Base-by-base conservation (phyloP, 2,888 invertebrate species). In the Sialis lutaria region DNA sequence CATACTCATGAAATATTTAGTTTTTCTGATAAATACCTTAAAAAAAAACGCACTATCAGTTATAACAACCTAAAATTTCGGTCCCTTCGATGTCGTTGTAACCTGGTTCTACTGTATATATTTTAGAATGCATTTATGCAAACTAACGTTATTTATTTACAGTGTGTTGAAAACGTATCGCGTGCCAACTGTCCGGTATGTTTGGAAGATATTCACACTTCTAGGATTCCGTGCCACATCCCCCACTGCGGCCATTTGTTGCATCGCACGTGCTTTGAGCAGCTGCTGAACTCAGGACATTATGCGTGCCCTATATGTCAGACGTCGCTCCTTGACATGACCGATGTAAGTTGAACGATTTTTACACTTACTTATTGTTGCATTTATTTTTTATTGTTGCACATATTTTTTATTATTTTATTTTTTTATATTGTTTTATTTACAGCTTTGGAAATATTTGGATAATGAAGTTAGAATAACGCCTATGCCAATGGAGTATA, bases 131-230 rank as follows among this genome's bases (percentile, higher is more conserved):
- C n/a, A n/a, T n/a, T n/a, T n/a, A n/a, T n/a, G n/a, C n/a, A n/a
- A n/a, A n/a, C n/a, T n/a, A 42, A 22, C 39, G 44, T 49, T 45
- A 40, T 49, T 47, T 44, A 51, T 50, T 67, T 68, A 8, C 67
- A 90, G 88, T 91, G 90, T 58, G 84, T 91, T 6, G 90, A 89
- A 64, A 89, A 89, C 58, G 85, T 87, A 33, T 88, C 89, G 9
- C 78, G 84, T 6, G 78, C 85, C 6, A 86, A 89, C 68, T 92
- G 91, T 62, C 87, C 91, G 0, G 86, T 91, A 34, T 92, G 91
- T 58, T 67, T 89, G 51, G 90, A 91, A 54, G 87, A 90, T 63
- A 87, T 92, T 57, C 91, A 91, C 67, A 89, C 90, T 9, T 90
- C 90, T 6, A 75, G 90, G 51, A 84, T 84, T 60, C 84, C 86